Evolutionary conservation across 2,797 vertebrate species (phyloP).

Genomic region (Podargus strigoides): DNA sequence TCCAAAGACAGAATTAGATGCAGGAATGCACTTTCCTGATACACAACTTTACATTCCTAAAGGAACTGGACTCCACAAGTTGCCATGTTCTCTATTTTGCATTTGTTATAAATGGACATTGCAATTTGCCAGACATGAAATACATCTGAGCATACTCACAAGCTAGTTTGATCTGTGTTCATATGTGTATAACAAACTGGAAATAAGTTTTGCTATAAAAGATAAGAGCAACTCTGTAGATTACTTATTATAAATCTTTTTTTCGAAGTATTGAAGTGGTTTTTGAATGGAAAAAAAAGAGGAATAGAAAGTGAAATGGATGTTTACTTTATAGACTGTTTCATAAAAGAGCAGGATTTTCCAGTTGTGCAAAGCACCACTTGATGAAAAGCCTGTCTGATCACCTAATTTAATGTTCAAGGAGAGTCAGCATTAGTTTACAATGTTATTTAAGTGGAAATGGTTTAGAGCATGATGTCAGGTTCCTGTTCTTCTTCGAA

Average conservation of each 20-base stretch:
- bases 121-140: slow-evolving; percentile 16
- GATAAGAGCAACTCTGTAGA: neutral
- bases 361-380: neutral
- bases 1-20: slow-evolving; percentile 2
- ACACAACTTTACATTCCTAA: neutral
- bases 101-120: slow-evolving; percentile 21
- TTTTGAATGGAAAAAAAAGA: neutral
- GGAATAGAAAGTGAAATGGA: neutral
- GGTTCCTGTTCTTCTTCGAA: neutral
- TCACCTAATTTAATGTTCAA: neutral
- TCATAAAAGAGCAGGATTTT: neutral
- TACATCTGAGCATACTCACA: neutral
- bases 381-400: neutral
- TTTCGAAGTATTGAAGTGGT: neutral
- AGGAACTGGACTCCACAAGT: neutral
- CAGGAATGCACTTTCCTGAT: neutral
- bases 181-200: neutral
- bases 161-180: slow-evolving; percentile 13
- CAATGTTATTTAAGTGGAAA: neutral
- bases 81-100: neutral
- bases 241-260: neutral
- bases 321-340: neutral
- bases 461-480: neutral
- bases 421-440: neutral
- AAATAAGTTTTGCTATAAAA: slow-evolving; percentile 41